Conservation (phyloP, 2,888 invertebrate genomes). For the Drosophila peninsularis region DNA sequence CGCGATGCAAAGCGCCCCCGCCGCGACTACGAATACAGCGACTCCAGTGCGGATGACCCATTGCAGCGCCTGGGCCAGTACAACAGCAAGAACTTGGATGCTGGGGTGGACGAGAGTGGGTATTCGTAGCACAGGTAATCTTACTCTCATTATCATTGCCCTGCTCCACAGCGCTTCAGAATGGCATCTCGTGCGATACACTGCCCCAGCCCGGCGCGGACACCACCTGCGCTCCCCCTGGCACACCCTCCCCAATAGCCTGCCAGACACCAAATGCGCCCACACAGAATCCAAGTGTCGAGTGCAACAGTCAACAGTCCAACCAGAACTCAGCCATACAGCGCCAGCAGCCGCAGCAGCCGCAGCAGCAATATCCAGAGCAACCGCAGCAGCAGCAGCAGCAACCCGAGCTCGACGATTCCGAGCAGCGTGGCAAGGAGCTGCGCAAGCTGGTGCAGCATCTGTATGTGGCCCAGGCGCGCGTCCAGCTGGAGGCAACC, state of each 20-base stretch:
- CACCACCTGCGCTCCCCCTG: not conserved
- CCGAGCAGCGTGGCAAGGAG: slow-evolving; percentile 67
- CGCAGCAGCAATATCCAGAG: not conserved
- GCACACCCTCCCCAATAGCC: not conserved
- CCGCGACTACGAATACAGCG: slow-evolving; percentile 4
- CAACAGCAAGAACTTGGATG: slow-evolving; percentile 7
- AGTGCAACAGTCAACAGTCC: slow-evolving; percentile 18
- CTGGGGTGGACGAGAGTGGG: slow-evolving; percentile 12
- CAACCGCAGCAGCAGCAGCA: slow-evolving; percentile 11
- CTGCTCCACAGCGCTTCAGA: slow-evolving; percentile 9
- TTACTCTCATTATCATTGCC: not conserved
- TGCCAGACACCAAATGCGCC: not conserved
- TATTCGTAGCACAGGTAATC: not conserved
- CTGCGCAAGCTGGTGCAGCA: slow-evolving; percentile 82
- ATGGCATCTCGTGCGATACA: slow-evolving; percentile 6
- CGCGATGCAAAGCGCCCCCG: slow-evolving; percentile 2
- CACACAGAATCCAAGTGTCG: not conserved
- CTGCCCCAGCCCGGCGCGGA: not conserved
- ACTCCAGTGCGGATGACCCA: slow-evolving; percentile 13
- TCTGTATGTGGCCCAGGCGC: slow-evolving; percentile 83
- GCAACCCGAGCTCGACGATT: slow-evolving; percentile 37
- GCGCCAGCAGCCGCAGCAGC: slow-evolving; percentile 7
- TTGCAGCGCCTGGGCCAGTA: slow-evolving; percentile 13
- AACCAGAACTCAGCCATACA: slow-evolving; percentile 14
- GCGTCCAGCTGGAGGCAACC: slow-evolving; percentile 84